Evolutionary conservation across 2,888 invertebrate genomes (phyloP).

Genomic region (Nomada ferruginata): DNA sequence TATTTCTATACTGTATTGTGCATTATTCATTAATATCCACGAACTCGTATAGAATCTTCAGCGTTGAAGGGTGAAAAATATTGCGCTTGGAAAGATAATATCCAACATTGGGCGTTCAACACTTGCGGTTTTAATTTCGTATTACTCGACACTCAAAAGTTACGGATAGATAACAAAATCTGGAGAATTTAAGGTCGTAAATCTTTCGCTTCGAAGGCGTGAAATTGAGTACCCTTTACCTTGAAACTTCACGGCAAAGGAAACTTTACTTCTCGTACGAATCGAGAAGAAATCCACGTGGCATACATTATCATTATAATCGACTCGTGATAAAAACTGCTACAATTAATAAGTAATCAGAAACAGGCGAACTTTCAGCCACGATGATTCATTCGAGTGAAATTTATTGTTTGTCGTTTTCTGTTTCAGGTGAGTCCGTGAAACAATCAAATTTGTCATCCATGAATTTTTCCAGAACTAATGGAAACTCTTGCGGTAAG

Average conservation of each 20-base stretch:
- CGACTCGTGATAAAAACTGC: no score
- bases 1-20: no score
- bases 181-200: not conserved
- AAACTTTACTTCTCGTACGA: not conserved
- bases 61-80: no score
- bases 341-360: not conserved
- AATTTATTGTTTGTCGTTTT: conserved; percentile 53
- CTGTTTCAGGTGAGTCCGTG: conserved; percentile 73
- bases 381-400: conserved; percentile 5
- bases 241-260: not conserved
- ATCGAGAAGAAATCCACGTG: not conserved
- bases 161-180: not conserved
- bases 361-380: not conserved
- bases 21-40: no score
- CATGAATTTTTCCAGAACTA: conserved; percentile 72
- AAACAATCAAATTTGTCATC: conserved; percentile 73
- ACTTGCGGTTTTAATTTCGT: not conserved
- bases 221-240: not conserved
- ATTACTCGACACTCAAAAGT: not conserved
- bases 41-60: no score
- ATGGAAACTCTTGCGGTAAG: conserved; percentile 74
- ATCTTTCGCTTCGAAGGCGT: not conserved
- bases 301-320: not conserved
- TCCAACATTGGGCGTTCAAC: not conserved
- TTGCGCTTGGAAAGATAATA: not conserved